Conservation (phyloP, 1,140 invertebrate species). For the Magallana ariakensis region DNA sequence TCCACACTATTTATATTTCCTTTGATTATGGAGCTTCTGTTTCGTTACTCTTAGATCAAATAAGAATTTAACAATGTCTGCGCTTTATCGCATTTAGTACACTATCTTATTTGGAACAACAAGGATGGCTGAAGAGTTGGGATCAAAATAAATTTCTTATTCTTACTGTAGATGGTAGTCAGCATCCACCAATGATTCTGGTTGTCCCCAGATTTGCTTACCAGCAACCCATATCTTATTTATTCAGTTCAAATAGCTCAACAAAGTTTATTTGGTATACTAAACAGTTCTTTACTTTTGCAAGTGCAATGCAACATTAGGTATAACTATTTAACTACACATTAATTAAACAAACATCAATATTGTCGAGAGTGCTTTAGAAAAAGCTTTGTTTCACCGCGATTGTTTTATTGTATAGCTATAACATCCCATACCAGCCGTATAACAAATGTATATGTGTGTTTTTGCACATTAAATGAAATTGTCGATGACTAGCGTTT, state of each 20-base stretch:
- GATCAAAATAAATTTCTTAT: neutral
- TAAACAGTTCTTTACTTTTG: too few species aligned
- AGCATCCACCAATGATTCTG: conserved; percentile 7
- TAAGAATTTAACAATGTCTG: neutral
- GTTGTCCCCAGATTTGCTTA: conserved; percentile 18
- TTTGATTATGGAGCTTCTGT: neutral
- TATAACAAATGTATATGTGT: too few species aligned
- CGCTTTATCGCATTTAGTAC: neutral
- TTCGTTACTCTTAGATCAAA: neutral
- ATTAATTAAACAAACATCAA: too few species aligned
- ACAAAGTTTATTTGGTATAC: too few species aligned
- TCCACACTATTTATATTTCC: neutral
- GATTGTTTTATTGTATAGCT: too few species aligned
- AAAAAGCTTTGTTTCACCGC: too few species aligned
- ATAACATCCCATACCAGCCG: too few species aligned
- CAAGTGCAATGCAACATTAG: too few species aligned
- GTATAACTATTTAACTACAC: too few species aligned
- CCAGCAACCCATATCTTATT: conserved; percentile 30
- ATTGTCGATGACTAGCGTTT: too few species aligned
- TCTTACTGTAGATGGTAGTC: neutral
- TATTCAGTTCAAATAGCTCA: neutral
- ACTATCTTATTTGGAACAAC: neutral
- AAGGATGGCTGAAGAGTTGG: neutral
- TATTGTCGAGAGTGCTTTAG: too few species aligned
- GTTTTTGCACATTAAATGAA: too few species aligned